phyloP scores from a whole-genome alignment of 2,113 vertebrate species.

The Scomber scombrus region DNA sequence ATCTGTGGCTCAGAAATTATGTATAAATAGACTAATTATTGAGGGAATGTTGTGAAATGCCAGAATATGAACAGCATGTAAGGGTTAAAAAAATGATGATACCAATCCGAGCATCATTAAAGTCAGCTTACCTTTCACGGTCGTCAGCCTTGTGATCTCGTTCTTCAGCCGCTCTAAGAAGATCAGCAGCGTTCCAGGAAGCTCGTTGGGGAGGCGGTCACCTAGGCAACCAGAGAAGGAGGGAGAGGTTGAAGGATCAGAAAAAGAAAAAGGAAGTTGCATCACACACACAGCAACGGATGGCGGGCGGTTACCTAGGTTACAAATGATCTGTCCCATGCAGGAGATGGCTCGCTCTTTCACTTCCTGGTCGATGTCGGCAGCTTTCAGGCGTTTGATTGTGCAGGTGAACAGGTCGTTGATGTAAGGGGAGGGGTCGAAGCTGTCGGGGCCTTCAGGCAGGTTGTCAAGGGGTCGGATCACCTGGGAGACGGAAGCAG shows the following conservation, averaged over 20 bases:
- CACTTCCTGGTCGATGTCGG: conserved; percentile 99
- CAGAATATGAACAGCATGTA: no score
- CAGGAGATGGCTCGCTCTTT: conserved; percentile 99
- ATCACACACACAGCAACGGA: conserved; percentile 53
- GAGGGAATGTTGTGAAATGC: no score
- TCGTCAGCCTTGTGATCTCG: conserved; percentile 97
- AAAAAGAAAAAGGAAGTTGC: background rate
- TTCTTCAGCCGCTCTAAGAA: conserved; percentile 98
- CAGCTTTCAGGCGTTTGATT: conserved; percentile 95
- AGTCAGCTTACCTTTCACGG: conserved; percentile 81
- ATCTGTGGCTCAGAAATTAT: no score
- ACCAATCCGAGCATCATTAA: no score
- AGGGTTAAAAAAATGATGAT: no score
- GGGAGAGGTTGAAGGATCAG: background rate
- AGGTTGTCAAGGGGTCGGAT: conserved; percentile 95
- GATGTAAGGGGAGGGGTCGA: conserved; percentile 96
- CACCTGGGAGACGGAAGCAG: conserved; percentile 75
- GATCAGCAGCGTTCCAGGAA: conserved; percentile 95
- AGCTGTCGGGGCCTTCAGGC: conserved; percentile 83
- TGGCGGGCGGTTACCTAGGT: conserved; percentile 91
- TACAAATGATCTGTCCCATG: conserved; percentile 99
- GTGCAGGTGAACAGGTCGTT: conserved; percentile 96
- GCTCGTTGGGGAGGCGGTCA: conserved; percentile 93
- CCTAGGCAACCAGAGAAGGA: conserved; percentile 85
- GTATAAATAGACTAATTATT: no score